Percentiles rank a stretch among this genome's conserved stretches.
These are phyloP conservation scores for Ardeotis arabs DNA, from an alignment of 2,113 vertebrate species.

Conservation along the genomic window DNA sequence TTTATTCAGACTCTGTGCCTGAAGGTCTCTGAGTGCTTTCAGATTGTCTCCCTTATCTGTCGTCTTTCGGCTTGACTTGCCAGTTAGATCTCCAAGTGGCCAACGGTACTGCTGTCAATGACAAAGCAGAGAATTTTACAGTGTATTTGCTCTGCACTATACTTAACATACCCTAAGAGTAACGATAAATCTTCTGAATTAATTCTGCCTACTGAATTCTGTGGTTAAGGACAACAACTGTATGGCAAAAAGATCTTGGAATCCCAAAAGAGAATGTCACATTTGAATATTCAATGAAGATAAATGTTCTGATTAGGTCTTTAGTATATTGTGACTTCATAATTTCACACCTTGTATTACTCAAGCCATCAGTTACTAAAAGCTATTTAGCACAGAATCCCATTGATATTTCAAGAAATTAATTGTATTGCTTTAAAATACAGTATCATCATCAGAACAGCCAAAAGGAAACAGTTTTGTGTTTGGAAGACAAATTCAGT, in stretches of 20 bases:
- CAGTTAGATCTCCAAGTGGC: background rate
- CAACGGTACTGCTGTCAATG: background rate
- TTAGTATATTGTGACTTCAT: background rate
- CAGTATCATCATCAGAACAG: background rate
- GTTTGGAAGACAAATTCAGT: background rate
- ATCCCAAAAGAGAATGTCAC: background rate
- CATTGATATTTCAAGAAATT: background rate
- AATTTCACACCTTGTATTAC: background rate
- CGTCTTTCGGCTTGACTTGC: background rate
- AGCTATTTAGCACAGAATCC: background rate
- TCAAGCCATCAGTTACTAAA: background rate
- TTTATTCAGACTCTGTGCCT: background rate
- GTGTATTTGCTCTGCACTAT: background rate
- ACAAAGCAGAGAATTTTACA: background rate
- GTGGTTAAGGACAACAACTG: background rate
- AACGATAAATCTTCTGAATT: background rate
- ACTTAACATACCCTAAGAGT: background rate
- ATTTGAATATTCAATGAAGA: background rate
- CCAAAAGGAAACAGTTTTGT: background rate
- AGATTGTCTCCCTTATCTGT: background rate
- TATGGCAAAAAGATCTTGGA: background rate
- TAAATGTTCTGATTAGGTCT: background rate
- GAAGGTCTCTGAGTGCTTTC: background rate
- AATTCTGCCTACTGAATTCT: background rate
- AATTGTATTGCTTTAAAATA: background rate